Base-by-base conservation (phyloP, 2,797 vertebrate species). In the Anguilla anguilla region DNA sequence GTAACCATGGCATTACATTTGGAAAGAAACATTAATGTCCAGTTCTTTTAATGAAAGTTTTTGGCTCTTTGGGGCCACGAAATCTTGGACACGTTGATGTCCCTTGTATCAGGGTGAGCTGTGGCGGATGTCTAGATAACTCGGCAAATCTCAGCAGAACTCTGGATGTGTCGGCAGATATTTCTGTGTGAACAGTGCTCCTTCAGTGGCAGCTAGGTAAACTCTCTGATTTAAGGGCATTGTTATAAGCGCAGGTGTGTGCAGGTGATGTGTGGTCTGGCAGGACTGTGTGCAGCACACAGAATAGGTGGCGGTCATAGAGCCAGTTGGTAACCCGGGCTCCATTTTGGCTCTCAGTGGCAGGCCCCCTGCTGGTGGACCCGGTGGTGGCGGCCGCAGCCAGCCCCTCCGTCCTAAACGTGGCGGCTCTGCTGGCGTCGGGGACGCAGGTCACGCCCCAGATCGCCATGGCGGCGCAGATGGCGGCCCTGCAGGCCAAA, bases 391-490 rank as follows among this genome's bases (percentile, higher is more conserved):
- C 95, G 15, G 95, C 96, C 84, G 43, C 43, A 46, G 96, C 97
- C 0, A 96, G 96, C 19, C 95, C 95, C 88, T 97, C 98, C 0
- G 97, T 97, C 43, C 96, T 99, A 90, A 99, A 99, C 0, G 98
- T 99, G 25, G 98, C 99, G 0, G 99, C 99, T 31, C 97, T 99
- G 49, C 95, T 99, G 93, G 99, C 99, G 0, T 98, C 98, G 0
- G 99, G 99, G 90, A 99, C 98, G 0, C 99, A 99, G 92, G 99
- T 99, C 87, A 99, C 99, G 10, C 99, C 99, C 88, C 99, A 99
- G 92, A 99, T 99, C 3, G 99, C 99, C 51, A 99, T 99, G 98
- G 99, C 99, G 81, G 99, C 99, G 51, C 99, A 99, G 85, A 99
- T 99, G 99, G 99, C 99, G 84, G 98, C 98, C 0, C 94, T 99